phyloP scores from a whole-genome alignment of 2,113 vertebrate genomes.

The Erpornis zantholeuca region DNA sequence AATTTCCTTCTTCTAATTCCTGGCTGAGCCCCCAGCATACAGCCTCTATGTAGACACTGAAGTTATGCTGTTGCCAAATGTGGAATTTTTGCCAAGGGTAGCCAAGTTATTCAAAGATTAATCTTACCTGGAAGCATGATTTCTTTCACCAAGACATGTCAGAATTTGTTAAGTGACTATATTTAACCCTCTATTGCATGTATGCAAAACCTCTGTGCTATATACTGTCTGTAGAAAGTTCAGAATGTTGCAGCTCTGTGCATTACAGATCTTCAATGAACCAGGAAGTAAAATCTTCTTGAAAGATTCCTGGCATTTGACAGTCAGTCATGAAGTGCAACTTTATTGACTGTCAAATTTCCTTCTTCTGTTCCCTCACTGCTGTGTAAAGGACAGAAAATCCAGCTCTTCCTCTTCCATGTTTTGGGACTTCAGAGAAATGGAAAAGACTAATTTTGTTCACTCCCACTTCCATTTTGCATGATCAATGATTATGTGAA shows the following conservation, averaged over 20 bases:
- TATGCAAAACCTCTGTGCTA: not conserved
- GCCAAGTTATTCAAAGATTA: not conserved
- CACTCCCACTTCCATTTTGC: not conserved
- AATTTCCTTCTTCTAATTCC: not conserved
- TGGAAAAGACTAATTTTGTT: not conserved
- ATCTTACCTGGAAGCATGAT: not conserved
- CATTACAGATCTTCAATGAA: not conserved
- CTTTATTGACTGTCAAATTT: not conserved
- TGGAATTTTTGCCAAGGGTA: not conserved
- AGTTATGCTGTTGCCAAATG: not conserved
- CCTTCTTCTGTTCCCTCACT: not conserved
- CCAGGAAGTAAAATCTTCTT: not conserved
- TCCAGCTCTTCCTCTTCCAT: not conserved
- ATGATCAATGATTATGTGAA: not conserved
- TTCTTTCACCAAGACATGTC: not conserved
- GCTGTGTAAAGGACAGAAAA: not conserved
- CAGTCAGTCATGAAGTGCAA: fast-evolving
- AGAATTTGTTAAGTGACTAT: not conserved
- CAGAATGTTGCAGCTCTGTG: not conserved
- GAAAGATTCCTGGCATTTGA: not conserved
- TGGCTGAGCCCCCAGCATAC: not conserved
- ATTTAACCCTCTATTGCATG: not conserved
- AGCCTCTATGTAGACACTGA: not conserved
- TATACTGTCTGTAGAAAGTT: not conserved
- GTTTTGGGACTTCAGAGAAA: not conserved